Evolutionary conservation across 2,888 invertebrate species (phyloP), one percentile per base, ranked within the genome.

Genomic region (Pharmacophagus antenor): DNA sequence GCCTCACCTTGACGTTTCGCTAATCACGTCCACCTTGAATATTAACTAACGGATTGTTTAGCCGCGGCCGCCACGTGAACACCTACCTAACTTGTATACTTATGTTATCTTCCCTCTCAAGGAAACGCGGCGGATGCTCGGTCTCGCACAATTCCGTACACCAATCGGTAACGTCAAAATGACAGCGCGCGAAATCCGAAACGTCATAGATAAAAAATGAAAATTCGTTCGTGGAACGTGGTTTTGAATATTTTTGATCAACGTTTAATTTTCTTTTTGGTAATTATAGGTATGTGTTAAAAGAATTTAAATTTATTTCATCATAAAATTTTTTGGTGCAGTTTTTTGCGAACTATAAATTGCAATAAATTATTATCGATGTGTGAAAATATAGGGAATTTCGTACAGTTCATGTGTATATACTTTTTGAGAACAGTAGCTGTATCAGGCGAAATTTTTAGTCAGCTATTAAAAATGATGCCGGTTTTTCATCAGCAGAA

Each of bases 21-120:
- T 88, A 88, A 88, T 84, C 87, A 85, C 65, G 83, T 76, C 80
- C 76, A 82, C 89, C 89, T 90, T 89, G 89, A 89, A 87, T 88
- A 84, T 78, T 84, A 84, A 88, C 83, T 84, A 85, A 81, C 84
- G 68, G 77, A 84, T 80, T 83, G 85, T 82, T 84, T 80, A 79
- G 80, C 73, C 61, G 62, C 54, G 37, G 23, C 25, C 63, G 23
- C 54, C 65, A 69, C 69, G 69, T 70, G 65, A 68, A 61, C 62
- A 62, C 58, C 53, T 62, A 64, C 47, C 61, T 60, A 62, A 42
- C 61, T 62, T 48, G 25, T 48, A 59, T 60, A 63, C 42, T 41
- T 62, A 62, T 58, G 63, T 63, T 52, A 60, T 63, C 67, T 66
- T 69, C 66, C 65, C 66, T 51, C 50, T 50, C 47, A 63, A 65